These are phyloP conservation scores for Rhincodon typus DNA, from an alignment of 2,797 vertebrate genomes.

Conservation along the genomic window DNA sequence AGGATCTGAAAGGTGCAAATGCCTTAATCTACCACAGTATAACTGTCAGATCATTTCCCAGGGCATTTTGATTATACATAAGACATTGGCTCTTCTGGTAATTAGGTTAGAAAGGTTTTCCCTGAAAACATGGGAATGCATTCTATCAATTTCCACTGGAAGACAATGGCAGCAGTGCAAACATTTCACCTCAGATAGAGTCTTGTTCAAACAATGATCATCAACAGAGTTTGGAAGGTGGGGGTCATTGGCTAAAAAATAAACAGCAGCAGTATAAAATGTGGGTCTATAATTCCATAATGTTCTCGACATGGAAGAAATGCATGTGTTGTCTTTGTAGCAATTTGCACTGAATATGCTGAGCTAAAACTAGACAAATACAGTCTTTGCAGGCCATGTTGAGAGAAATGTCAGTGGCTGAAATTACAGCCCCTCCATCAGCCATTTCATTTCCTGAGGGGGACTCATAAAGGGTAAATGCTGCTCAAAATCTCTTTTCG, in stretches of 20 bases:
- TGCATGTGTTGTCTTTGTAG: constrained; percentile 3
- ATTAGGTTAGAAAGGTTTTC: neutral
- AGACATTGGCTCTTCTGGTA: neutral
- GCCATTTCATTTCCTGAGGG: constrained; percentile 34
- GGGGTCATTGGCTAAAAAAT: neutral
- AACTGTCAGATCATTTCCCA: neutral
- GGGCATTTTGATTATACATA: neutral
- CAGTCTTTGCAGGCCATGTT: neutral
- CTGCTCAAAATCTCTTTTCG: constrained; percentile 4
- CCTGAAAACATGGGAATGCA: neutral
- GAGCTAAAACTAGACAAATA: neutral
- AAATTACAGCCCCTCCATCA: constrained; percentile 17
- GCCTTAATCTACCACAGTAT: neutral
- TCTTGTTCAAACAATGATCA: neutral
- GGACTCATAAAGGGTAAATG: neutral
- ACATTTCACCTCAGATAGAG: neutral
- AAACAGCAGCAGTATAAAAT: neutral
- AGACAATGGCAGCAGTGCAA: no score
- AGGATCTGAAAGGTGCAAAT: neutral
- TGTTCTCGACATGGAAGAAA: neutral
- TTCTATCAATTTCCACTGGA: neutral
- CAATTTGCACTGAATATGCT: neutral
- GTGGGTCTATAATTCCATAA: neutral
- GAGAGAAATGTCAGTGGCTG: neutral
- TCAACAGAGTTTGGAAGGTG: neutral